A percentile compares a stretch with the other conserved stretches of the same genome.
phyloP scores from a whole-genome alignment of 1,140 invertebrate genomes.

The Atta texana region DNA sequence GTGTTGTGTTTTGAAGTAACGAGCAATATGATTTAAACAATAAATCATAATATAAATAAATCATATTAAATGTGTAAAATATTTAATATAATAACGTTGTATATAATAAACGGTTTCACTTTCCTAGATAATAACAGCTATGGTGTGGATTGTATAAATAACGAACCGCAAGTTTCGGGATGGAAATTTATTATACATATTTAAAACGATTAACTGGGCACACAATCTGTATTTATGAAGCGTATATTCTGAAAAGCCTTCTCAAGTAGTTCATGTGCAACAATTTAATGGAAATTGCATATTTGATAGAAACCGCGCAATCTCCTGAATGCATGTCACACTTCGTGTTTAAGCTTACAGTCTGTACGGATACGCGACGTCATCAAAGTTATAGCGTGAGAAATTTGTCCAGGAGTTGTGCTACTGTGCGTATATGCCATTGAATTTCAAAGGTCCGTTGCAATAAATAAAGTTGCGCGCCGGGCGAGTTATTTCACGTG shows the following conservation, averaged over 20 bases:
- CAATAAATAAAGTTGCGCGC: conserved; percentile 70
- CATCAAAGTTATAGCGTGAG: conserved; percentile 49
- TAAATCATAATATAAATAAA: background rate
- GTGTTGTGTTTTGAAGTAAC: background rate
- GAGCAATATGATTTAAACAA: background rate
- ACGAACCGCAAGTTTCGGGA: background rate
- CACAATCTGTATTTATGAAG: conserved; percentile 64
- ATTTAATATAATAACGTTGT: background rate
- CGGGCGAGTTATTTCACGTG: conserved; percentile 36
- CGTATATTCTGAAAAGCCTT: background rate
- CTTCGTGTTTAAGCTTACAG: conserved; percentile 11
- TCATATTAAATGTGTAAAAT: background rate
- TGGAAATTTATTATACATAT: conserved; percentile 16
- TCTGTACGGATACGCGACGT: conserved; percentile 1
- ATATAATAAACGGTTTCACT: background rate
- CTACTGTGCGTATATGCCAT: conserved; percentile 30
- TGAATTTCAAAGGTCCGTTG: conserved; percentile 73
- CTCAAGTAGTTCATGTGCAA: background rate
- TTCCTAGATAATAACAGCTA: background rate
- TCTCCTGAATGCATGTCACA: conserved; percentile 4
- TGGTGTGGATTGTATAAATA: conserved; percentile 14
- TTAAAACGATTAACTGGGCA: conserved; percentile 36
- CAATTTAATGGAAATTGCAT: conserved; percentile 70
- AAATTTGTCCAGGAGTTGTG: conserved; percentile 50
- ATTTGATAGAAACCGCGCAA: conserved; percentile 61